Evolutionary conservation across 2,113 vertebrate species (phyloP), one percentile per base, ranked within the genome.

Genomic region (Petrocephalus zakoni): DNA sequence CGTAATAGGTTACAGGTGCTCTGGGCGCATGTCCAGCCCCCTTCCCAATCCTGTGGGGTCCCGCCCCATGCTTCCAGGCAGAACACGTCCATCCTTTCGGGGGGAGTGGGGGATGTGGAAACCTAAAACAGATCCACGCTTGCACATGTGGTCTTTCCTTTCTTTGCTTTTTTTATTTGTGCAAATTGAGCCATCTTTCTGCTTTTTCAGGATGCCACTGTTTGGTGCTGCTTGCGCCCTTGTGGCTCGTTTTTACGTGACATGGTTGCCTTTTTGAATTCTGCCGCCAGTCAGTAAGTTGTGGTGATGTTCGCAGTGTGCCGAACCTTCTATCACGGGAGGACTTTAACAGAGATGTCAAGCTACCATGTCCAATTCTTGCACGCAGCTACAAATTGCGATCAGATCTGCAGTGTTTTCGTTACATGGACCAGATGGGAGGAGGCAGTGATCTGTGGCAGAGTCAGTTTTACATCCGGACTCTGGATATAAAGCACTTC

Each of bases 1-100:
- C 91, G 92, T 96, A 96, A 96, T 96, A 95, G 94, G 95, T 95
- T 96, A 95, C 95, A 95, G 95, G 95, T 96, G 94, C 94, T 94
- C 92, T 89, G 91, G 94, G 95, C 86, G 9, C 56, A 61, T 51
- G n/a, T 87, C 89, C 89, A 89, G 46, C 42, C 37, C 68, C 47
- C 85, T 68, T 86, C 58, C 78, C 8, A 7, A 7, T 81, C 85
- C 85, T 78, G 82, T 22, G 11, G 13, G 78, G 37, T 49, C 56
- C 55, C 29, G 29, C 75, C 42, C 53, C 58, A 21, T 83, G 42
- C 86, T 84, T 84, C 42, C 25, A 78, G 85, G 72, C 49, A 22
- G 37, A 86, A 58, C 17, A 53, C 49, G 56, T 46, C 47, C 6
- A 46, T 25, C 37, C 72, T 89, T 46, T 83, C 68, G 15, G 46